Evolutionary conservation across 2,888 invertebrate species (phyloP), one percentile per base, ranked within the genome.

Genomic region (Dastarcus helophoroides): DNA sequence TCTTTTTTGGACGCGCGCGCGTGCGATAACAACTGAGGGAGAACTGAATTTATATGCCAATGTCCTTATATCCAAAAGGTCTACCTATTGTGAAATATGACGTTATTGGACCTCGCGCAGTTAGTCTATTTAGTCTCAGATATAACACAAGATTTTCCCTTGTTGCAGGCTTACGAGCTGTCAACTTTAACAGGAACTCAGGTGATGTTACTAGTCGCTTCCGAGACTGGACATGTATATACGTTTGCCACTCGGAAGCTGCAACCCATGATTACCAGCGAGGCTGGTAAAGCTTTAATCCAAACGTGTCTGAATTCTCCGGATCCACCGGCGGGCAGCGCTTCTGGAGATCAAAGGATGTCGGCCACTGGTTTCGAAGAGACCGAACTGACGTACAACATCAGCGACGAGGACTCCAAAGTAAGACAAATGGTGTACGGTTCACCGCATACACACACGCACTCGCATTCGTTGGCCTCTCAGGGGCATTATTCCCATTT

Each of bases 151-250:
- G n/a, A n/a, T 26, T 7, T 26, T 43, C 31, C 43, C 46, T 40
- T 43, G 33, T 71, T 72, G 6, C 76, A 98, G 97, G 98, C 98
- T 35, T 98, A 97, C 71, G 98, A 98, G 68, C 68, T 98, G 54
- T 95, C 98, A 38, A 97, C 97, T 46, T 65, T 98, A 62, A 98
- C 98, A 42, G 98, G 98, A 31, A 98, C 98, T 17, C 97, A 98
- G 69, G 97, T 98, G 63, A 98, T 99, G 97, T 71, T 98, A 52
- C 71, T 99, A 57, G 97, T 98, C 44, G 97, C 97, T 38, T 94
- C 91, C 42, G 97, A 95, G 65, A 97, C 97, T 11, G 97, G 97
- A 31, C 98, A 98, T 68, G 98, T 99, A 54, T 99, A 98, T 69
- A 98, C 98, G 40, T 98, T 97, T 68, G 97, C 98, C 41, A 98